A percentile compares a stretch with the other conserved stretches of the same genome.
Evolutionary conservation across 2,113 vertebrate genomes (phyloP).

Genomic region (Notarius quadriscutis): DNA sequence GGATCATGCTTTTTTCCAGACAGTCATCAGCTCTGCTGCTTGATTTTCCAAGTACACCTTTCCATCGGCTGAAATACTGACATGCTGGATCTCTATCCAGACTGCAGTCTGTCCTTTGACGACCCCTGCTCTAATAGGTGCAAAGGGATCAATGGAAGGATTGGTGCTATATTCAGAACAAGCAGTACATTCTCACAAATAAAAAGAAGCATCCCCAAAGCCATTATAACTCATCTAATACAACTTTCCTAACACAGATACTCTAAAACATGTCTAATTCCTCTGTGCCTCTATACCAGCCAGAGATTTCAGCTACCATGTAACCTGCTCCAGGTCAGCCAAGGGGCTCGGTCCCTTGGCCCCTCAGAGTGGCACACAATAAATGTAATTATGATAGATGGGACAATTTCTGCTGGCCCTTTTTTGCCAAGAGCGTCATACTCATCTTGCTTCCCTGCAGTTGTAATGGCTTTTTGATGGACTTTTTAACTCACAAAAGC

Average conservation of each 20-base stretch:
- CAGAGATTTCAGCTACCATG: constrained; percentile 27
- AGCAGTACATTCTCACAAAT: constrained; percentile 12
- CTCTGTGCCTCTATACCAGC: constrained; percentile 1
- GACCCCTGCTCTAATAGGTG: not conserved
- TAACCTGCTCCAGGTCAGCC: constrained; percentile 32
- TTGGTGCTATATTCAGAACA: not conserved
- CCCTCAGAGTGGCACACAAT: constrained; percentile 57
- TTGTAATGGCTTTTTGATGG: constrained; percentile 80
- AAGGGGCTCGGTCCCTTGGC: constrained; percentile 13
- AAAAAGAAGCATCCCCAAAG: constrained; percentile 4
- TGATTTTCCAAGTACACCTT: not conserved
- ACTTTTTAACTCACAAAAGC: constrained; percentile 67
- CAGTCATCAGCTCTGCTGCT: not conserved
- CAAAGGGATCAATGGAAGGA: not conserved
- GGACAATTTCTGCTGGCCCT: constrained; percentile 72
- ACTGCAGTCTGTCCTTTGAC: not conserved
- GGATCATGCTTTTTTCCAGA: not conserved
- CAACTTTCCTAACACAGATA: constrained; percentile 7
- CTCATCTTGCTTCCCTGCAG: constrained; percentile 67
- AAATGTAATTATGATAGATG: constrained; percentile 79
- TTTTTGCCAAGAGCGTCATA: constrained; percentile 65
- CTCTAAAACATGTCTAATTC: constrained; percentile 20
- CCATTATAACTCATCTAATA: constrained; percentile 18
- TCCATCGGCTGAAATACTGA: not conserved
- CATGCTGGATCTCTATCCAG: not conserved